Percentiles rank a stretch among this genome's conserved stretches.
phyloP scores from a whole-genome alignment of 2,797 vertebrate species.

The Gambusia yucatana region DNA sequence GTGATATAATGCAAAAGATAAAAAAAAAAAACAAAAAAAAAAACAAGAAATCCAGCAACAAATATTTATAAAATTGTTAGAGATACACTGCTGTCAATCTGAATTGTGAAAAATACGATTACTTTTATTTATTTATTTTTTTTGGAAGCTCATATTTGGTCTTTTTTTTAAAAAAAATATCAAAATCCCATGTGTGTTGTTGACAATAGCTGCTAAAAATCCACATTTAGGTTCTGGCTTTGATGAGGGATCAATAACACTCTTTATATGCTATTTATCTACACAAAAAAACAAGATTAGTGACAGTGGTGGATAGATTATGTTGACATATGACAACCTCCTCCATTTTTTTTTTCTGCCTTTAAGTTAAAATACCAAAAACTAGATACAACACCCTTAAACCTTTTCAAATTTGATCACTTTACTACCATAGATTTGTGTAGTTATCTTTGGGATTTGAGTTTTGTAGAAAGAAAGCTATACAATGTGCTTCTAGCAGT shows the following conservation, averaged over 20 bases:
- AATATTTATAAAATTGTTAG: constrained; percentile 46
- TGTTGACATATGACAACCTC: background rate
- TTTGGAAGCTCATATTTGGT: constrained; percentile 5
- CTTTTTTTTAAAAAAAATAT: background rate
- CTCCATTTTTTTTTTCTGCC: background rate
- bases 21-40: constrained; percentile 34
- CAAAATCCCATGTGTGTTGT: background rate
- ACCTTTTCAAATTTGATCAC: background rate
- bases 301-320: background rate
- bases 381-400: background rate
- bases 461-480: too few relatives aligned
- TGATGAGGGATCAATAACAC: background rate
- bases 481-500: too few relatives aligned
- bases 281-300: background rate
- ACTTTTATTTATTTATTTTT: constrained; percentile 2
- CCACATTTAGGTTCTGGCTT: background rate
- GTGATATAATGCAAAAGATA: constrained; percentile 39
- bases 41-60: constrained; percentile 48
- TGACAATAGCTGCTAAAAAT: background rate
- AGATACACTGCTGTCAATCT: constrained; percentile 59
- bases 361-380: background rate
- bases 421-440: background rate
- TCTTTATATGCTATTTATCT: background rate
- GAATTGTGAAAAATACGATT: constrained; percentile 15
- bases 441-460: background rate